These are phyloP conservation scores for Ophioninae sp. DNA, from an alignment of 2,888 invertebrate genomes.

Conservation along the genomic window DNA sequence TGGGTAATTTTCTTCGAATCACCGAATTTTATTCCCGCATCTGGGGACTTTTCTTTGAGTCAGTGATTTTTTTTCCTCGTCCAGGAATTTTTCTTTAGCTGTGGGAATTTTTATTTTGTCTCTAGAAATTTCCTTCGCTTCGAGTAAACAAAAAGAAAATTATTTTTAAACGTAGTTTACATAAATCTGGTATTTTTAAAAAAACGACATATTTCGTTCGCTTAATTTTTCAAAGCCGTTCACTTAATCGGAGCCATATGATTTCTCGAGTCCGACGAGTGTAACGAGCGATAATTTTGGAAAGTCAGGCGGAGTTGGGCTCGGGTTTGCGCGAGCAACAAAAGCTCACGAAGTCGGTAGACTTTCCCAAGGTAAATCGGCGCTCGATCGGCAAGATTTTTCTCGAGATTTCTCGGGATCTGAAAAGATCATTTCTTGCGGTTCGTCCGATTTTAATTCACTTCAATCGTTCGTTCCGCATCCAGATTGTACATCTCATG, in stretches of 20 bases:
- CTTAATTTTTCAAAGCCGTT: background rate
- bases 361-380: constrained; percentile 31
- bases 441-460: constrained; percentile 28
- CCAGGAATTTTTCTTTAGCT: background rate
- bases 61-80: too few species aligned
- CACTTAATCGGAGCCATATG: background rate
- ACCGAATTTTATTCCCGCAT: too few species aligned
- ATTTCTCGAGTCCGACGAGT: background rate
- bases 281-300: background rate
- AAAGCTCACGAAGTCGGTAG: background rate
- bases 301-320: background rate
- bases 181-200: background rate
- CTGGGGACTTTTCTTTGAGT: too few species aligned
- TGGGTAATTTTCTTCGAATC: too few species aligned
- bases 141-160: background rate
- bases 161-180: background rate
- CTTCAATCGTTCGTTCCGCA: constrained; percentile 56
- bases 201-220: background rate
- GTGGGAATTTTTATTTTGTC: background rate
- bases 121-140: background rate
- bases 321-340: constrained; percentile 4
- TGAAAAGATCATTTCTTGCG: constrained; percentile 18
- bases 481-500: constrained; percentile 13
- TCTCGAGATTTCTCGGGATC: constrained; percentile 13
- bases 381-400: constrained; percentile 7